Conservation (phyloP, 92 coral and sea anemone genomes). For the Siderastrea radians region DNA sequence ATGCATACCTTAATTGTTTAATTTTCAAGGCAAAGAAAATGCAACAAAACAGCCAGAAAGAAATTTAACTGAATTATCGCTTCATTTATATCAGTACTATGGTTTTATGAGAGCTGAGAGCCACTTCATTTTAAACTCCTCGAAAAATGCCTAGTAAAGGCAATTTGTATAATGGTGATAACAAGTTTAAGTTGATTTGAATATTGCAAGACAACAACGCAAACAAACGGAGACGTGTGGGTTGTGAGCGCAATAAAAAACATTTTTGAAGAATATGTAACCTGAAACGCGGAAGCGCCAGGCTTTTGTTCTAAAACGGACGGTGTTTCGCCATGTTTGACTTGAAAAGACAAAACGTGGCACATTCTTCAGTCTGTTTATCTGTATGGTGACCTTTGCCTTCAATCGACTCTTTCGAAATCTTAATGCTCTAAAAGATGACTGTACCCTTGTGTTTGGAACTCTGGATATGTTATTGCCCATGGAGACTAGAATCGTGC, state of each 20-base stretch:
- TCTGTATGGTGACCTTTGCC: too few species aligned
- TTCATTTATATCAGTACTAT: background rate
- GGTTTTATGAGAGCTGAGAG: too few species aligned
- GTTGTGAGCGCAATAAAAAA: background rate
- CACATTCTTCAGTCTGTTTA: too few species aligned
- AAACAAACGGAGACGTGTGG: slow-evolving; percentile 34
- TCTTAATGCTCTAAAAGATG: too few species aligned
- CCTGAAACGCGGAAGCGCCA: background rate
- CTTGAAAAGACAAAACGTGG: too few species aligned
- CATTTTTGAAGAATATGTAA: slow-evolving; percentile 3
- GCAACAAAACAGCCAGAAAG: background rate
- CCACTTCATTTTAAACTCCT: background rate
- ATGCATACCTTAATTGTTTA: slow-evolving; percentile 15
- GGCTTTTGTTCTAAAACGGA: background rate
- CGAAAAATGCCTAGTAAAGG: background rate
- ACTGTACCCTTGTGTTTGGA: too few species aligned
- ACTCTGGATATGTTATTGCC: too few species aligned
- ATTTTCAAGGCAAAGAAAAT: background rate
- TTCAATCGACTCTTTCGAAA: too few species aligned
- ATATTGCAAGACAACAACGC: slow-evolving; percentile 14
- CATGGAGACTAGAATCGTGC: too few species aligned
- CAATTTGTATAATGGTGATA: background rate
- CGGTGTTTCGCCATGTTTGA: too few species aligned
- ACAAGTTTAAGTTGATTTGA: background rate
- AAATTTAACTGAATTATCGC: background rate